Evolutionary conservation across 2,888 invertebrate species (phyloP), one percentile per base, ranked within the genome.

Genomic region (Melanostoma scalare): DNA sequence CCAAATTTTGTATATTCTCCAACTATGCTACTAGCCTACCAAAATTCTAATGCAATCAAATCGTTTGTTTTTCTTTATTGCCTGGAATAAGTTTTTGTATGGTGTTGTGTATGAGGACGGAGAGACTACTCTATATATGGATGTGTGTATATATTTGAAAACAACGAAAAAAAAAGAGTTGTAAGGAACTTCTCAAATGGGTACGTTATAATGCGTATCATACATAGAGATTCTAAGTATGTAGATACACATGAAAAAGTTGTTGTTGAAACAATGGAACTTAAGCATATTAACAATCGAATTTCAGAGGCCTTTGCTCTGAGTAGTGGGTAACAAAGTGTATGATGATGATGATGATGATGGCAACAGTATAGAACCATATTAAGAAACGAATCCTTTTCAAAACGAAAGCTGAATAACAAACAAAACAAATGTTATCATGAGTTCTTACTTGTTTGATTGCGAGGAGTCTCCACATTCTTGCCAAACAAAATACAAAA

Each of bases 41-140:
- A 31, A 58, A 58, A 58, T 42, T 42, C 58, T 58, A 58, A 58
- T 58, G 58, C 58, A 58, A 61, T 61, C 48, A 61, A 61, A 61
- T 61, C 48, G 36, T 48, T 61, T 61, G 48, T 61, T 61, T 42
- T 60, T 61, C 36, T 61, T 58, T 61, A 61, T 61, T 61, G 61
- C 33, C 61, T 44, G 46, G 46, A 46, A 61, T 46, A 61, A 48
- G 48, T 46, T 58, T 58, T 20, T 35, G 48, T 61, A 46, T 30
- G 42, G 31, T 42, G n/a, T 6, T 0, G 3, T 33, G 4, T 42
- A 60, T 5, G 9, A 31, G n/a, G 3, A 31, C 20, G 20, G 20
- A 20, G 20, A 20, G 20, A 20, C 20, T 20, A 20, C 20, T 20
- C 20, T 58, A 42, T 31, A 4, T 46, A 61, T 44, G 31, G 9